These are phyloP conservation scores for Beaufortia kweichowensis DNA, from an alignment of 2,113 vertebrate species.

Conservation along the genomic window DNA sequence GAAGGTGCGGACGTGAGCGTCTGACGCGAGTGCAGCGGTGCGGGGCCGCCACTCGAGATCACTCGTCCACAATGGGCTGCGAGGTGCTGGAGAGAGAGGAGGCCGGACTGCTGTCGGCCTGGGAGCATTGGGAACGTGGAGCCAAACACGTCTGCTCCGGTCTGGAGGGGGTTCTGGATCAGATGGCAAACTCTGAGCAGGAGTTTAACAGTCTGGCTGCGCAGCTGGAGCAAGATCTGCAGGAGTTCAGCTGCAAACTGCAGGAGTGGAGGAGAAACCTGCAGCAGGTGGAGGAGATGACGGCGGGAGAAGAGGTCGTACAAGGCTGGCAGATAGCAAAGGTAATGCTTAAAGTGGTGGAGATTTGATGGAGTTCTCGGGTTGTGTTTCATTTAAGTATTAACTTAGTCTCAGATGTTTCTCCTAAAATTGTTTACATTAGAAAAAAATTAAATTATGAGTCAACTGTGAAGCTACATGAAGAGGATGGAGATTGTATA, in stretches of 20 bases:
- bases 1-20: conserved; percentile 81
- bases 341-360: conserved; percentile 63
- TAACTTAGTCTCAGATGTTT: too few species aligned
- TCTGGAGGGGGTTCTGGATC: conserved; percentile 80
- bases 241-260: conserved; percentile 73
- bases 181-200: conserved; percentile 86
- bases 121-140: conserved; percentile 89
- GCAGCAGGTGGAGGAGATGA: conserved; percentile 71
- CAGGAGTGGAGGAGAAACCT: conserved; percentile 73
- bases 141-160: conserved; percentile 72
- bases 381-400: too few species aligned
- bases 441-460: too few species aligned
- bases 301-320: conserved; percentile 80
- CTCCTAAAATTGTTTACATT: too few species aligned
- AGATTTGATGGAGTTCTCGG: too few species aligned
- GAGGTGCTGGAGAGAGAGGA: conserved; percentile 85
- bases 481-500: too few species aligned
- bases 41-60: conserved; percentile 76
- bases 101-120: conserved; percentile 79
- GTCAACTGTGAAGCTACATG: too few species aligned
- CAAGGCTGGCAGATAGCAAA: conserved; percentile 85
- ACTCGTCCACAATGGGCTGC: conserved; percentile 81
- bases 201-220: conserved; percentile 80
- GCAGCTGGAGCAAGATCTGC: conserved; percentile 81
- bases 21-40: conserved; percentile 81